Evolutionary conservation across 2,888 invertebrate genomes (phyloP).

Genomic region (Morpho deidamia): DNA sequence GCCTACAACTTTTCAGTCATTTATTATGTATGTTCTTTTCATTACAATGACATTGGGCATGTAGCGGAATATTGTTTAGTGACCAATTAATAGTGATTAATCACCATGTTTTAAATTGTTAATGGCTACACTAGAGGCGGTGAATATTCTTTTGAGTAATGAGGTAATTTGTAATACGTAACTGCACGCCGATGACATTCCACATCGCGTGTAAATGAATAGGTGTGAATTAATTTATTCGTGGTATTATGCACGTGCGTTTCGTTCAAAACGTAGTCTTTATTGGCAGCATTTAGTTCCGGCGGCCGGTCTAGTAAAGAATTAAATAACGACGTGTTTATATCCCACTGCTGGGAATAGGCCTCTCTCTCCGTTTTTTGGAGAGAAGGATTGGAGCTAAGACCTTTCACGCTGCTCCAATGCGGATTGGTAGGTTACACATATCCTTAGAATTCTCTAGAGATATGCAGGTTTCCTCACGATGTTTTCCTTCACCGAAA

Average conservation of each 20-base stretch:
- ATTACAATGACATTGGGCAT: slow-evolving; percentile 4
- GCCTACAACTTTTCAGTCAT: too few species aligned
- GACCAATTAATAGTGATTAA: slow-evolving; percentile 58
- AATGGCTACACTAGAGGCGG: slow-evolving; percentile 46
- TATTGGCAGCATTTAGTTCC: not conserved
- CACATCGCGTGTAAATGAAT: slow-evolving; percentile 36
- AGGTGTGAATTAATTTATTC: slow-evolving; percentile 40
- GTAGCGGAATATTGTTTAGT: slow-evolving; percentile 29
- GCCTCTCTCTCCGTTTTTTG: too few species aligned
- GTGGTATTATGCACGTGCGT: slow-evolving; percentile 1
- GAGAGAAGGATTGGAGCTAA: too few species aligned
- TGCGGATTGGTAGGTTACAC: too few species aligned
- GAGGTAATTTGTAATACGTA: slow-evolving; percentile 49
- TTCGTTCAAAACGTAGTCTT: not conserved
- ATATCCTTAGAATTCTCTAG: too few species aligned
- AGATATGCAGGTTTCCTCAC: too few species aligned
- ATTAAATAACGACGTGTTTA: too few species aligned
- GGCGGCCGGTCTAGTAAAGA: too few species aligned
- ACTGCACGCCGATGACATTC: slow-evolving; percentile 44
- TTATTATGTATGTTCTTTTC: slow-evolving; percentile 12
- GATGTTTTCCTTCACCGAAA: too few species aligned
- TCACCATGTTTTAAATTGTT: slow-evolving; percentile 47
- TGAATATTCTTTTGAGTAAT: slow-evolving; percentile 49
- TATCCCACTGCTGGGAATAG: too few species aligned
- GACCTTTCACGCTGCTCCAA: too few species aligned